phyloP scores from a whole-genome alignment of 2,797 vertebrate species.

The Hapalemur alaotrensis region DNA sequence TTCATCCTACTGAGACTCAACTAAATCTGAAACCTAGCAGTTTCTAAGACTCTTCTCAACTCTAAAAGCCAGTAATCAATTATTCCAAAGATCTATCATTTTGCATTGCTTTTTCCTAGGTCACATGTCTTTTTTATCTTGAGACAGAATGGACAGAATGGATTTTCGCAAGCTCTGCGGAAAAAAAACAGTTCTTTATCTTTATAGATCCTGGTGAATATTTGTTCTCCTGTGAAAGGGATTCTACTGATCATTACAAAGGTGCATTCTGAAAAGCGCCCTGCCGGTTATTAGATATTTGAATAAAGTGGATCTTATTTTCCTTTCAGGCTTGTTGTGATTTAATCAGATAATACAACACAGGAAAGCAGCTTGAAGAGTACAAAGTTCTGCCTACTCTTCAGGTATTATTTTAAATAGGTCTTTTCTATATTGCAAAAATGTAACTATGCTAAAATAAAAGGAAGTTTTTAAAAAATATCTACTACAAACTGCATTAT shows the following conservation, averaged over 20 bases:
- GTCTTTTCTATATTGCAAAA: not conserved
- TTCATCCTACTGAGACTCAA: not conserved
- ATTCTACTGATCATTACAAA: constrained; percentile 43
- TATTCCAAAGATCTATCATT: not conserved
- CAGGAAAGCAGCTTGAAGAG: not conserved
- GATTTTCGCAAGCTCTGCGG: constrained; percentile 40
- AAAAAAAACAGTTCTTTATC: not conserved
- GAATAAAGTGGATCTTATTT: not conserved
- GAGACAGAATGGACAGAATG: constrained; percentile 38
- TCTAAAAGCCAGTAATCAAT: constrained; percentile 27
- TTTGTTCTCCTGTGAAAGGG: constrained; percentile 40
- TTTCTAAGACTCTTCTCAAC: not conserved
- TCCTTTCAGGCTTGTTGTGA: not conserved
- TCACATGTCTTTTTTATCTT: constrained; percentile 29
- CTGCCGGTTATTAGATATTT: not conserved
- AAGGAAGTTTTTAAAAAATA: constrained; percentile 45
- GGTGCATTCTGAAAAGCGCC: not conserved
- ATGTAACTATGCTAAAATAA: constrained; percentile 21
- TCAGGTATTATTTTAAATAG: not conserved
- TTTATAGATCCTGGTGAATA: constrained; percentile 49
- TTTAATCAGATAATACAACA: not conserved
- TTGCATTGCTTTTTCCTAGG: not conserved
- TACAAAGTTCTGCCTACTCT: not conserved
- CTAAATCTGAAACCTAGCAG: not conserved
- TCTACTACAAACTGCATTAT: not conserved